phyloP scores from a whole-genome alignment of 2,797 vertebrate species.

The Enteromius radiatus region DNA sequence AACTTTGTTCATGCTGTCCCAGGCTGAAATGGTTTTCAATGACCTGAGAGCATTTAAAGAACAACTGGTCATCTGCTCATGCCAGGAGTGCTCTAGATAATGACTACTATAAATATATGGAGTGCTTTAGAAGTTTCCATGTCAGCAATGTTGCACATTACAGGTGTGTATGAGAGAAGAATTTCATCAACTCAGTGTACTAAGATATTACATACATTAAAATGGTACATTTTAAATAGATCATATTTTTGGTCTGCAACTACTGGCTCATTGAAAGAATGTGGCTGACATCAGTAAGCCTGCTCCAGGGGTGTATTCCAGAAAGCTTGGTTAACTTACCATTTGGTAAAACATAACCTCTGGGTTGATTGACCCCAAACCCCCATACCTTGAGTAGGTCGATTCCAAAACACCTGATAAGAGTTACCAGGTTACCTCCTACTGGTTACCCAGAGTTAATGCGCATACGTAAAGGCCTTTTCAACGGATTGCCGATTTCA shows the following conservation, averaged over 20 bases:
- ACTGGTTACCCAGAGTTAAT: too few species aligned
- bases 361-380: too few species aligned
- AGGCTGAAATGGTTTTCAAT: slow-evolving; percentile 52
- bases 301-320: too few species aligned
- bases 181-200: neutral
- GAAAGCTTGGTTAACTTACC: too few species aligned
- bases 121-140: slow-evolving; percentile 73
- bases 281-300: neutral
- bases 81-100: slow-evolving; percentile 69
- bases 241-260: neutral
- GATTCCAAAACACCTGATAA: too few species aligned
- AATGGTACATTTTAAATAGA: neutral
- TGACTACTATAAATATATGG: slow-evolving; percentile 76
- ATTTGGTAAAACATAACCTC: too few species aligned
- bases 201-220: neutral
- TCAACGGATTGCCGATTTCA: too few species aligned
- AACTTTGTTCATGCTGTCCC: slow-evolving; percentile 6
- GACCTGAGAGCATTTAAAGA: slow-evolving; percentile 52
- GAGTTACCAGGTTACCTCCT: too few species aligned
- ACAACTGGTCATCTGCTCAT: slow-evolving; percentile 40
- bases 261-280: neutral
- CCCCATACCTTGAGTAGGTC: too few species aligned
- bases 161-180: slow-evolving; percentile 39
- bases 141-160: slow-evolving; percentile 65
- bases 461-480: too few species aligned